Conservation (phyloP, 2,888 invertebrate species). For the Synanthedon vespiformis region DNA sequence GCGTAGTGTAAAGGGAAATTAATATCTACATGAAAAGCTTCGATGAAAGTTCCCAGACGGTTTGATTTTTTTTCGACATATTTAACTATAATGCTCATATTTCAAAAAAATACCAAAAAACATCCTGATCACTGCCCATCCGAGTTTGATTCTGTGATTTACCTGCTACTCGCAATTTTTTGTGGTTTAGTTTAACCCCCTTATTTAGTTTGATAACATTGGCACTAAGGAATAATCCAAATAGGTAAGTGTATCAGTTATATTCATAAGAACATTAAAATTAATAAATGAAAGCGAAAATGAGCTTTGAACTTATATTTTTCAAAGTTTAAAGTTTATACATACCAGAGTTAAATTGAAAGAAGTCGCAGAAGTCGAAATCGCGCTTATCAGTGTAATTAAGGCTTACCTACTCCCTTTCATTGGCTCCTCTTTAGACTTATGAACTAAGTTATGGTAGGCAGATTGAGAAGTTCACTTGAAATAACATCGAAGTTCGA, state of each 20-base stretch:
- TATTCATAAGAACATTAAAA: neutral
- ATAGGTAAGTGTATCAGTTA: neutral
- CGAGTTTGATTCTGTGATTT: too few relatives aligned
- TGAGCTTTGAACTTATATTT: constrained; percentile 4
- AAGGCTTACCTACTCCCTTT: constrained; percentile 9
- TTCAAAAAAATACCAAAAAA: too few relatives aligned
- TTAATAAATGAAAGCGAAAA: neutral
- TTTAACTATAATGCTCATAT: too few relatives aligned
- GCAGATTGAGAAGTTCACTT: constrained; percentile 7
- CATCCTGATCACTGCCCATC: too few relatives aligned
- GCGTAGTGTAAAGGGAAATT: too few relatives aligned
- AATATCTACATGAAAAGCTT: too few relatives aligned
- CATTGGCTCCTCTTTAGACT: constrained; percentile 8
- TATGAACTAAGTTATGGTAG: constrained; percentile 5
- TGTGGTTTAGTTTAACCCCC: too few relatives aligned
- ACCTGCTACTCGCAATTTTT: too few relatives aligned
- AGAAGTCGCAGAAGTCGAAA: constrained; percentile 5
- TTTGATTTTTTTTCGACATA: too few relatives aligned
- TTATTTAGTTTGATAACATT: too few relatives aligned
- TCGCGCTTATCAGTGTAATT: constrained; percentile 10
- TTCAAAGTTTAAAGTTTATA: constrained; percentile 2
- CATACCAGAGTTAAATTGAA: constrained; percentile 8
- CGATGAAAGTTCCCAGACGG: too few relatives aligned
- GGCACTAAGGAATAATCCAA: neutral
- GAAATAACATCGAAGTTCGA: neutral